A percentile compares a stretch with the other conserved stretches of the same genome.
Conservation (phyloP, 2,113 vertebrate species). For the Thryonomys swinderianus region DNA sequence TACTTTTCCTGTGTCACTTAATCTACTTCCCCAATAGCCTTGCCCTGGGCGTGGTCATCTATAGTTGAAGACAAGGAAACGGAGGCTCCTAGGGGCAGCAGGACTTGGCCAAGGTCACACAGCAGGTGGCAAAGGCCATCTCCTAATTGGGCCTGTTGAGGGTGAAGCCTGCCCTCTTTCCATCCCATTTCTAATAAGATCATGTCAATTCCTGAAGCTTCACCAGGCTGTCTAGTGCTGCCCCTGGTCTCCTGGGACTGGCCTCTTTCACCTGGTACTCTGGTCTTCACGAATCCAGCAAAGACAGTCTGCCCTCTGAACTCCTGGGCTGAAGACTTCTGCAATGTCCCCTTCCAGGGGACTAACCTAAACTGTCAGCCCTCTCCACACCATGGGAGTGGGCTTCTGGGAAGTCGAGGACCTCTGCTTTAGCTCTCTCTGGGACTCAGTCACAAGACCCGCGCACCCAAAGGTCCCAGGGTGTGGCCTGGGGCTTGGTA, state of each 20-base stretch:
- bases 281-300: background rate
- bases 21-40: background rate
- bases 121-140: background rate
- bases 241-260: fast-evolving
- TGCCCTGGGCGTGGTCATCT: background rate
- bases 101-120: background rate
- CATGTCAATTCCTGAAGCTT: background rate
- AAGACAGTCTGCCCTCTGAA: background rate
- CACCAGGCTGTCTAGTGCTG: background rate
- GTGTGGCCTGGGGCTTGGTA: background rate
- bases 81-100: background rate
- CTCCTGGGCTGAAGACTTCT: background rate
- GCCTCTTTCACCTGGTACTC: background rate
- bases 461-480: background rate
- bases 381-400: background rate
- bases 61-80: background rate
- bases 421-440: background rate
- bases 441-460: background rate
- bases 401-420: background rate
- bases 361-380: background rate
- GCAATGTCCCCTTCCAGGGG: background rate
- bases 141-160: background rate
- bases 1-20: background rate
- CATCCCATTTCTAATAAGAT: background rate
- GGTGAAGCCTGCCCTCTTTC: background rate